Base-by-base conservation (phyloP, 2,113 vertebrate genomes). In the Sigmodon hispidus region DNA sequence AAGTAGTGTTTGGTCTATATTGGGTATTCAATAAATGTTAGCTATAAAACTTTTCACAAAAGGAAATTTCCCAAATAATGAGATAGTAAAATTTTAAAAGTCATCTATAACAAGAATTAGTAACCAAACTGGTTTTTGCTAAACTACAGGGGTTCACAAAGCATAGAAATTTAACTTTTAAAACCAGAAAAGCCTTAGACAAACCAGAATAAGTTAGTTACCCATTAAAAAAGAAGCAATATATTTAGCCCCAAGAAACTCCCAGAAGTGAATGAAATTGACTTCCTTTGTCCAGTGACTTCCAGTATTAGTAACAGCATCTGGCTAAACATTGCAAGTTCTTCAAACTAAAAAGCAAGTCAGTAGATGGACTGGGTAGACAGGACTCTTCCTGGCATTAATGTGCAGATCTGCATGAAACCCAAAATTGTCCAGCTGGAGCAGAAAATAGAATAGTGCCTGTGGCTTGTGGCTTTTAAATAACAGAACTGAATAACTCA, bases 261-360 rank as follows among this genome's bases (percentile, higher is more conserved):
- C 89, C 21, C 79, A 93, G 7, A 75, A 89, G 11, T 86, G 7
- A 77, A 65, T 45, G 61, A 86, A 57, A 80, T 89, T 21, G 75
- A 92, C 85, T 97, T 55, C 94, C 26, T 76, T 69, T 96, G 50
- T 45, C 21, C 69, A 89, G 0, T 86, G 55, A 96, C 76, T 92
- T 57, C n/a, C 67, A 97, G 55, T 94, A 91, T 92, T 89, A 95
- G 77, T 80, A 91, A 96, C 22, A 95, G 69, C 65, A 90, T 94
- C 92, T 90, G 72, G 45, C 83, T 87, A 75, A 96, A 89, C 40
- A 87, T 43, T 93, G 57, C 48, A 75, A 94, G 85, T 70, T 94
- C 67, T 90, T 95, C 61, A 61, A 85, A 88, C 59, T 77, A 94
- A 95, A 92, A 73, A 75, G 26, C 83, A 86, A 29, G 65, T 94